Evolutionary conservation across 2,888 invertebrate species (phyloP).

Genomic region (Andrena trimmerana): DNA sequence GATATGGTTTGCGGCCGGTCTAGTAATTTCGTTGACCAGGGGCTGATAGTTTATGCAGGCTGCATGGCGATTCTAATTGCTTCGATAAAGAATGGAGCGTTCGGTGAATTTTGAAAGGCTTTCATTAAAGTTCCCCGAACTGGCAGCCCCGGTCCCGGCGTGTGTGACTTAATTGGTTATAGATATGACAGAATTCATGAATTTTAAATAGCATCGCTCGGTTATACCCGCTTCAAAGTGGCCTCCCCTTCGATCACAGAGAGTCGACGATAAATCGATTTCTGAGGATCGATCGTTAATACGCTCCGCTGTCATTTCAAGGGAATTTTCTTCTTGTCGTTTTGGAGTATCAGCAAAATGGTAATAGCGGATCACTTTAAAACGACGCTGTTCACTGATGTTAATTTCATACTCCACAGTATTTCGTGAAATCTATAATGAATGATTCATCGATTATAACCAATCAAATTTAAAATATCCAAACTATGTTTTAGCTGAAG

Average conservation of each 20-base stretch:
- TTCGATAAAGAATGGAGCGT: conserved; percentile 77
- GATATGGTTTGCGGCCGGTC: conserved; percentile 61
- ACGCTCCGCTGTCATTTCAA: conserved; percentile 36
- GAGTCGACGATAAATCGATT: conserved; percentile 63
- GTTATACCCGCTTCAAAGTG: conserved; percentile 23
- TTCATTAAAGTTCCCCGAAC: conserved; percentile 76
- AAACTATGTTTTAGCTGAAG: too few relatives aligned
- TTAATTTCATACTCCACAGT: too few relatives aligned
- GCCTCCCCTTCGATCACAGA: conserved; percentile 55
- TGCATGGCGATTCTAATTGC: conserved; percentile 76
- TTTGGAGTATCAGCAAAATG: conserved; percentile 4
- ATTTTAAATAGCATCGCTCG: conserved; percentile 71
- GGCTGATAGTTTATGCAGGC: conserved; percentile 72
- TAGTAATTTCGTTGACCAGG: conserved; percentile 59
- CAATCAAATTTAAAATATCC: too few relatives aligned
- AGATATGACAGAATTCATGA: conserved; percentile 78
- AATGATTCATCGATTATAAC: too few relatives aligned
- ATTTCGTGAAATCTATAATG: too few relatives aligned
- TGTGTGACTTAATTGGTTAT: conserved; percentile 80
- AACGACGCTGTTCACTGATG: background rate
- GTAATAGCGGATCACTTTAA: background rate
- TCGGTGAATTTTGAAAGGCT: conserved; percentile 78
- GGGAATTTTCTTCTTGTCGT: conserved; percentile 19
- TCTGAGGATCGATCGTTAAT: conserved; percentile 32
- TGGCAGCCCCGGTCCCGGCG: conserved; percentile 49